Evolutionary conservation across 2,888 invertebrate genomes (phyloP).

Genomic region (Heteropelma amictum): DNA sequence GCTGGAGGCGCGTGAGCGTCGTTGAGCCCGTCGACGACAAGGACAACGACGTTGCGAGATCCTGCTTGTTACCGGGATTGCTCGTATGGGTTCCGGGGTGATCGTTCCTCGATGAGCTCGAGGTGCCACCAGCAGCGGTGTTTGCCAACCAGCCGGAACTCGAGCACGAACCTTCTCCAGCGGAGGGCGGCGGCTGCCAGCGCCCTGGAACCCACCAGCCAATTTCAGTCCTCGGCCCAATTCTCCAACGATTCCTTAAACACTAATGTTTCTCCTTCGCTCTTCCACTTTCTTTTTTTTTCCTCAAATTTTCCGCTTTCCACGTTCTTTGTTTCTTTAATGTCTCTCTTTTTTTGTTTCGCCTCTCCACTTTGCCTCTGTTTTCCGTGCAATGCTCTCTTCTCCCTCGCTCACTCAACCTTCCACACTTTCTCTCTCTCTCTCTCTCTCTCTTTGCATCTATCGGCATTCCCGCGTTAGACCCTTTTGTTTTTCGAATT

Average conservation of each 20-base stretch:
- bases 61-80: slow-evolving; percentile 64
- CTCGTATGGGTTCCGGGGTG: slow-evolving; percentile 68
- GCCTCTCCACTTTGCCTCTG: neutral
- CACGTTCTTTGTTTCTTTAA: slow-evolving; percentile 28
- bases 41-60: slow-evolving; percentile 42
- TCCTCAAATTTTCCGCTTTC: slow-evolving; percentile 41
- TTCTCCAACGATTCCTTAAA: slow-evolving; percentile 75
- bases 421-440: slow-evolving; percentile 28
- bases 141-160: slow-evolving; percentile 74
- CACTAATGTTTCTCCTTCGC: slow-evolving; percentile 66
- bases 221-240: slow-evolving; percentile 78
- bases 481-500: too few relatives aligned
- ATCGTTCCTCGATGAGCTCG: slow-evolving; percentile 70
- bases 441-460: neutral
- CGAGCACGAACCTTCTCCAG: slow-evolving; percentile 76
- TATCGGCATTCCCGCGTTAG: too few relatives aligned
- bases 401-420: neutral
- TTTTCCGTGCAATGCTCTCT: neutral
- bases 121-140: slow-evolving; percentile 65
- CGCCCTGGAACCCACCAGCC: slow-evolving; percentile 79
- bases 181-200: slow-evolving; percentile 78
- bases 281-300: slow-evolving; percentile 58
- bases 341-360: slow-evolving; percentile 21
- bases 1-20: slow-evolving; percentile 67
- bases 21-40: slow-evolving; percentile 53